Conservation (phyloP, 2,888 invertebrate genomes). For the Tiphia femorata region DNA sequence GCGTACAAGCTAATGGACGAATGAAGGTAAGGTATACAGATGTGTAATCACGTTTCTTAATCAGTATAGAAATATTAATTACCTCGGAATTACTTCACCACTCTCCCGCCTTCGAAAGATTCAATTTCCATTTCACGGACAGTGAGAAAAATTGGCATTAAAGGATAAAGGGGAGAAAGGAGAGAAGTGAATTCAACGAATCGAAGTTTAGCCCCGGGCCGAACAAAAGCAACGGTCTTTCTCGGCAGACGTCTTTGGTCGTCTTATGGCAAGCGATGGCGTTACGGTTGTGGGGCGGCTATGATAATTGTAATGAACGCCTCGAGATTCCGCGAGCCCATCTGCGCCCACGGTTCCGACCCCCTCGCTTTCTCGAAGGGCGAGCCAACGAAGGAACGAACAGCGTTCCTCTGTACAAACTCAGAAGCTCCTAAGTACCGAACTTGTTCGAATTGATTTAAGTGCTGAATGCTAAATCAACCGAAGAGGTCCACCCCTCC, state of each 20-base stretch:
- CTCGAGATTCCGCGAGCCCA: conserved; percentile 65
- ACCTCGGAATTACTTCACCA: too few species aligned
- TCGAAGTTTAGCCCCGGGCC: too few species aligned
- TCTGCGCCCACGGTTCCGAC: conserved; percentile 60
- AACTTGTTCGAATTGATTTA: conserved; percentile 69
- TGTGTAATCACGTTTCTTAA: too few species aligned
- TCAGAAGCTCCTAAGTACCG: conserved; percentile 67
- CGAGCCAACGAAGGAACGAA: conserved; percentile 37
- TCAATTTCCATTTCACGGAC: too few species aligned
- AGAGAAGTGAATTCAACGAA: too few species aligned
- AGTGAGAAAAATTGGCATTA: too few species aligned
- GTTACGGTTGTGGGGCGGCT: conserved; percentile 59
- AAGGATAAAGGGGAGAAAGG: too few species aligned
- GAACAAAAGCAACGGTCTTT: too few species aligned
- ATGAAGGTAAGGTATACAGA: too few species aligned
- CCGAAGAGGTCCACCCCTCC: conserved; percentile 58
- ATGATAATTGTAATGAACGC: conserved; percentile 69
- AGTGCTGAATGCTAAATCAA: conserved; percentile 69
- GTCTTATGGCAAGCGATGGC: conserved; percentile 45
- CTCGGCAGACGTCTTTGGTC: conserved; percentile 34
- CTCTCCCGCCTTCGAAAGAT: too few species aligned
- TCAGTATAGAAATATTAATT: too few species aligned
- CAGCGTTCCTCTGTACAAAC: conserved; percentile 58
- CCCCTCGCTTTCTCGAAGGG: conserved; percentile 30
- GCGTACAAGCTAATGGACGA: too few species aligned